phyloP scores from a whole-genome alignment of 2,888 invertebrate species.

The Beris chalybata region DNA sequence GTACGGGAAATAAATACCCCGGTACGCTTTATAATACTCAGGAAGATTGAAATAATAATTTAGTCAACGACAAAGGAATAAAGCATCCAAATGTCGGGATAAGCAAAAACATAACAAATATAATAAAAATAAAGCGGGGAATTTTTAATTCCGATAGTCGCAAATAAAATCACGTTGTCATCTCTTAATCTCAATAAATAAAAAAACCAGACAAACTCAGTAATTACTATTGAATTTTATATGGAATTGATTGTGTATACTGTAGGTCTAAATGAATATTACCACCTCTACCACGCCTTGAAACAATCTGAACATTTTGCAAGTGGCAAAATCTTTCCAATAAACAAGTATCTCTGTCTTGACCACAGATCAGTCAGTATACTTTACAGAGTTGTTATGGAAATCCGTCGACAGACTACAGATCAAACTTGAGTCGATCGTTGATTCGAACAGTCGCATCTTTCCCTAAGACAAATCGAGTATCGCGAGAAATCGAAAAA shows the following conservation, averaged over 20 bases:
- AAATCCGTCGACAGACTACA: not conserved
- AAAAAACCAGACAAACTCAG: too few species aligned
- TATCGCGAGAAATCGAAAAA: not conserved
- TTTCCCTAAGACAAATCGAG: not conserved
- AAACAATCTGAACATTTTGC: not conserved
- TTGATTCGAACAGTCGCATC: constrained; percentile 5
- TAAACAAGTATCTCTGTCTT: not conserved
- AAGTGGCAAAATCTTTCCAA: not conserved
- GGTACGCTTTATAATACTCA: too few species aligned
- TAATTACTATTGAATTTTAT: too few species aligned
- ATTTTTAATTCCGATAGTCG: not conserved
- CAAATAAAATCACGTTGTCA: too few species aligned
- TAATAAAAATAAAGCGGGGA: not conserved
- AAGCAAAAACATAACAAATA: not conserved
- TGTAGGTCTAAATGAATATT: not conserved
- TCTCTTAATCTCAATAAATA: too few species aligned
- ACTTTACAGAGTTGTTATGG: not conserved
- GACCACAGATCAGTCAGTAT: not conserved
- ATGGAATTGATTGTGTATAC: too few species aligned
- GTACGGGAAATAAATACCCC: too few species aligned
- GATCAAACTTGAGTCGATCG: constrained; percentile 7
- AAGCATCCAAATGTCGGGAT: not conserved
- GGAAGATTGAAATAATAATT: too few species aligned
- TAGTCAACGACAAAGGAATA: not conserved
- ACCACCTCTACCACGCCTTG: not conserved